phyloP scores from a whole-genome alignment of 92 coral and sea anemone species.

The Phenganax stokvisi region DNA sequence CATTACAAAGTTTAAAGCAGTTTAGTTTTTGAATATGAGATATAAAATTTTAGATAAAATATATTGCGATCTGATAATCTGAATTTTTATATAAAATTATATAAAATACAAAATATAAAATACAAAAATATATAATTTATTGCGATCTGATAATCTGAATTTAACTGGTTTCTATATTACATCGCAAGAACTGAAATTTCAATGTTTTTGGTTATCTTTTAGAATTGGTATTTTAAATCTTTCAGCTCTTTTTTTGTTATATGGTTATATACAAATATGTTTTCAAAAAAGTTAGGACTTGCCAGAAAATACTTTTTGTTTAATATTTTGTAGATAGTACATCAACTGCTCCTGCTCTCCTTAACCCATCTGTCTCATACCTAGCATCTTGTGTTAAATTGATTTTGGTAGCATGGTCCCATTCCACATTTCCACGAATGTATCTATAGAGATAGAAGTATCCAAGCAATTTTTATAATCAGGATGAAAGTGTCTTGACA shows the following conservation, averaged over 20 bases:
- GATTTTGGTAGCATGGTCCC: conserved; percentile 97
- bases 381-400: conserved; percentile 92
- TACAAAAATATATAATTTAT: neutral
- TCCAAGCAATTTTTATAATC: neutral
- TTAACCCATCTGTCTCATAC: conserved; percentile 34
- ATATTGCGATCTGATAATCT: conserved; percentile 1
- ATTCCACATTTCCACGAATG: conserved; percentile 91
- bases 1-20: too few species aligned
- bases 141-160: conserved; percentile 39
- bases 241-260: too few species aligned
- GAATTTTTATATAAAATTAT: conserved; percentile 6
- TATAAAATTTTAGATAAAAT: too few species aligned
- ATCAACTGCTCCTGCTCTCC: too few species aligned
- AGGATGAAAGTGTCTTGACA: neutral
- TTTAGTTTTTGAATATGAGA: too few species aligned
- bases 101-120: neutral
- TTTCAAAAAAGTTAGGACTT: too few species aligned
- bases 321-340: too few species aligned
- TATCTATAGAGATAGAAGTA: conserved; percentile 48
- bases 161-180: conserved; percentile 27
- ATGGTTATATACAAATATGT: too few species aligned
- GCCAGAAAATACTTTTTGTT: too few species aligned
- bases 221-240: too few species aligned
- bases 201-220: neutral
- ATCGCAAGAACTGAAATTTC: conserved; percentile 13